Evolutionary conservation across 2,113 vertebrate genomes (phyloP).

Genomic region (rat (Rattus norvegicus)): GRCr8 NC_086039.1:12740001-12740500

Average conservation of each 20-base stretch:
- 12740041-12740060: neutral
- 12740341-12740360: neutral
- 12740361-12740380: neutral
- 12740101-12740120: neutral
- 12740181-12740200: neutral
- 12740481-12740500: constrained; percentile 1
- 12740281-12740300: neutral
- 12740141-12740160: neutral
- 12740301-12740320: neutral
- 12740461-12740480: neutral
- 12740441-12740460: neutral
- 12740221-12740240: neutral
- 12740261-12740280: no score
- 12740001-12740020: constrained; percentile 37
- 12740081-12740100: constrained; percentile 41
- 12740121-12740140: neutral
- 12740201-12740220: neutral
- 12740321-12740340: neutral
- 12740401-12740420: neutral
- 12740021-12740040: neutral
- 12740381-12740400: neutral
- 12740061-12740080: constrained; percentile 1
- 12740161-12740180: neutral
- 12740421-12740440: neutral
- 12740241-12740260: neutral